phyloP scores from a whole-genome alignment of 2,888 invertebrate genomes.

The Sarcophaga carnaria region DNA sequence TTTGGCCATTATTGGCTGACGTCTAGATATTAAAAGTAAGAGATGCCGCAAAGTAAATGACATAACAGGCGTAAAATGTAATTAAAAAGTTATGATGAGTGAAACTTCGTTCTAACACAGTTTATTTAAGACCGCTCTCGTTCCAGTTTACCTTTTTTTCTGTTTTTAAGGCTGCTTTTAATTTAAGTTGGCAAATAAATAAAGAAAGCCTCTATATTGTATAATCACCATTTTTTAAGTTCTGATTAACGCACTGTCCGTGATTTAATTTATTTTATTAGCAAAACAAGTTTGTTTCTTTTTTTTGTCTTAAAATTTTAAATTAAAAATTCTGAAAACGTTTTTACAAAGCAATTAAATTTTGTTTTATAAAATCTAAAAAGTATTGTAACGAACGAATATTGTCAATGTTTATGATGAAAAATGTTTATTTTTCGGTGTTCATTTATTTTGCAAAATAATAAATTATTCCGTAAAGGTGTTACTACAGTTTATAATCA shows the following conservation, averaged over 20 bases:
- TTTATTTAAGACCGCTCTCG: no score
- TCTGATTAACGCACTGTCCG: slow-evolving; percentile 1
- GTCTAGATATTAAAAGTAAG: no score
- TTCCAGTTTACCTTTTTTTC: no score
- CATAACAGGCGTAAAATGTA: no score
- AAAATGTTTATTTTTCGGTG: slow-evolving; percentile 1
- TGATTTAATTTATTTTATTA: slow-evolving; percentile 13
- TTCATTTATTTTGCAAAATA: slow-evolving; percentile 21
- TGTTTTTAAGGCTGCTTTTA: no score
- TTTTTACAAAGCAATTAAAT: slow-evolving; percentile 34
- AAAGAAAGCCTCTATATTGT: no score
- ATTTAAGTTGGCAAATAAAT: no score
- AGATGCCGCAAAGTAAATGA: no score
- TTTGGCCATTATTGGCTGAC: not conserved
- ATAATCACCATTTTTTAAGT: not conserved
- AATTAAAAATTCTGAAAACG: slow-evolving; percentile 29
- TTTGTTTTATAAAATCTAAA: not conserved
- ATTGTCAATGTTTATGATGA: not conserved
- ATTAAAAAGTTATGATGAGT: no score
- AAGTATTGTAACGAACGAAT: no score
- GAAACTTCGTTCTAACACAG: no score
- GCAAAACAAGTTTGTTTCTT: not conserved
- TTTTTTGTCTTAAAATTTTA: not conserved
- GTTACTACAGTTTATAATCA: slow-evolving; percentile 36
- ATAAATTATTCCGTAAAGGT: slow-evolving; percentile 35